These are phyloP conservation scores for Xanthia icteritia DNA, from an alignment of 2,888 invertebrate species.

Conservation along the genomic window DNA sequence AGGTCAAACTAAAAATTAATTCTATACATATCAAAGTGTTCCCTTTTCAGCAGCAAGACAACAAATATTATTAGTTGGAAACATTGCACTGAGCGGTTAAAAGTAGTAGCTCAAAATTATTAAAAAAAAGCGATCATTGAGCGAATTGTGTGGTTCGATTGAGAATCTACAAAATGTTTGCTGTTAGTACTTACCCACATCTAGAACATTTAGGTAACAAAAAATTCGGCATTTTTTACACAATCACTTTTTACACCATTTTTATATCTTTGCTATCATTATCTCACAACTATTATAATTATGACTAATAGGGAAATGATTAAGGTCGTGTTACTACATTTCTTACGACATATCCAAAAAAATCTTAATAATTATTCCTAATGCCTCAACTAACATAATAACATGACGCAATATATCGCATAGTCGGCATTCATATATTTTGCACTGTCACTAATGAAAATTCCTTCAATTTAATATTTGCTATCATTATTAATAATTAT, in stretches of 20 bases:
- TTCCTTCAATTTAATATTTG: neutral
- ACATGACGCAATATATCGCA: slow-evolving; percentile 29
- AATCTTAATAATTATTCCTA: neutral
- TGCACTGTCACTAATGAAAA: neutral
- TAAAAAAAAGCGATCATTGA: neutral
- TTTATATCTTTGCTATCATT: too few relatives aligned
- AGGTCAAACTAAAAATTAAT: neutral
- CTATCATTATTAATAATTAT: slow-evolving; percentile 8
- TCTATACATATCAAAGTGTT: neutral
- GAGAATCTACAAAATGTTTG: neutral
- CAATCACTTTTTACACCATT: too few relatives aligned
- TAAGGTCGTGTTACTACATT: too few relatives aligned
- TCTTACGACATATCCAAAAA: neutral
- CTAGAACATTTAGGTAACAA: neutral
- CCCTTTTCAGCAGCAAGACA: neutral
- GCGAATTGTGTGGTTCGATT: neutral
- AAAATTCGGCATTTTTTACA: neutral
- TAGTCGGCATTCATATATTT: slow-evolving; percentile 1
- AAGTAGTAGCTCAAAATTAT: too few relatives aligned
- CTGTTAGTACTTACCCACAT: too few relatives aligned
- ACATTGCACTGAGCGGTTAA: too few relatives aligned
- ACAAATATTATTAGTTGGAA: too few relatives aligned
- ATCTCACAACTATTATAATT: neutral
- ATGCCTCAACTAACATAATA: slow-evolving; percentile 16
- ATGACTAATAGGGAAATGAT: slow-evolving; percentile 4